A percentile compares a stretch with the other conserved stretches of the same genome.
phyloP scores from a whole-genome alignment of 2,888 invertebrate genomes.

The Tipula lateralis region DNA sequence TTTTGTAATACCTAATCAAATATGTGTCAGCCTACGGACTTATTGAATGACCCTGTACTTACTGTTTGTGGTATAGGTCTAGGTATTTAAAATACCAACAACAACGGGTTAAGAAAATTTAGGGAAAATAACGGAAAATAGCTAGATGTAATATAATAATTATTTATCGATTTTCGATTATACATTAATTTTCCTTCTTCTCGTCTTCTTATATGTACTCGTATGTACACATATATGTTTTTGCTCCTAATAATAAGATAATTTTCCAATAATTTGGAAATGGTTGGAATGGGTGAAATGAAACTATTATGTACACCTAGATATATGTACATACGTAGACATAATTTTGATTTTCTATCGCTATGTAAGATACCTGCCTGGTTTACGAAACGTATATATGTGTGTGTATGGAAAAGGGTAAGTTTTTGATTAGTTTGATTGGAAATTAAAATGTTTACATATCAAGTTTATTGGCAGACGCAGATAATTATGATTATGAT shows the following conservation, averaged over 20 bases:
- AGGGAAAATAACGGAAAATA: neutral
- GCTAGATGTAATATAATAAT: neutral
- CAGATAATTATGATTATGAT: neutral
- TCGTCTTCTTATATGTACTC: neutral
- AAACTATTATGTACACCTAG: neutral
- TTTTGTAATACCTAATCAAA: too few relatives aligned
- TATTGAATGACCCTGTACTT: too few relatives aligned
- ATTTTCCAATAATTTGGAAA: constrained; percentile 11
- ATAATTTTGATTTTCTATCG: neutral
- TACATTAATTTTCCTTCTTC: neutral
- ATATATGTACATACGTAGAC: neutral
- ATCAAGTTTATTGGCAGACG: neutral
- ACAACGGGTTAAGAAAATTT: neutral
- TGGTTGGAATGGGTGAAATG: neutral
- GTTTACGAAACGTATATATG: neutral
- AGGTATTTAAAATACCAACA: neutral
- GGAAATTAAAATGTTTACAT: constrained; percentile 11
- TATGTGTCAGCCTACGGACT: neutral
- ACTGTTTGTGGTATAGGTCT: neutral
- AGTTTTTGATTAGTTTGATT: constrained; percentile 24
- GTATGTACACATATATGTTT: neutral
- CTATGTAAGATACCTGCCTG: neutral
- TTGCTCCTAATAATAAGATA: neutral
- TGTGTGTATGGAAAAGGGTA: neutral
- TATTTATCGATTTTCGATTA: constrained; percentile 19